Evolutionary conservation across 2,888 invertebrate species (phyloP), one percentile per base, ranked within the genome.

Genomic region (Acanthosepion lycidas): DNA sequence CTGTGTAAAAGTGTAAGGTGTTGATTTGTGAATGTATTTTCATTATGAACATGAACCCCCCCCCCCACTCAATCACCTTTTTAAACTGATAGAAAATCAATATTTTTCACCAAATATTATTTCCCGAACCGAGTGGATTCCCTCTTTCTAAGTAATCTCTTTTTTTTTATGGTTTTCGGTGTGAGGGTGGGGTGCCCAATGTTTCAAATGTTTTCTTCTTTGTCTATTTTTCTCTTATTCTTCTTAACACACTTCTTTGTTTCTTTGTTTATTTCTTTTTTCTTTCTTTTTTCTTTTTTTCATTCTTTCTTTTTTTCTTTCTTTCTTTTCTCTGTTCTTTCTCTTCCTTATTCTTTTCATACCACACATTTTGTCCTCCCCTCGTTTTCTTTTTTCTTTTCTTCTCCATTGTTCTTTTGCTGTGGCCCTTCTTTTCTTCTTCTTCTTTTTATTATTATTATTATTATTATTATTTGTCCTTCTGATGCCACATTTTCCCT

Each of bases 341-440:
- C 6, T 64, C 26, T 26, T 8, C 8, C 26, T 64, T 26, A 59
- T 59, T 1, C 23, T 59, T 26, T 20, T 20, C 0, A 23, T 59
- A 0, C 2, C 20, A 6, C 26, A 6, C 20, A 0, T 15, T 26
- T 20, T 59, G 4, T 3, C 6, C 0, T 23, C 20, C 4, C 6
- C 20, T 26, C 59, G 0, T 1, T 6, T 42, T 42, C 42, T 42
- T 6, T 23, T 6, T 64, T 26, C 5, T 5, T 64, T 6, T 28
- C 18, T 1, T 8, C 9, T n/a, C 12, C 8, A 9, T 8, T 78
- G 8, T 28, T 9, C 8, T 8, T 28, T 9, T 28, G 6, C 8
- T 8, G 42, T 42, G 3, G 3, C 42, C n/a, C 28, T 78, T n/a
- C n/a, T 9, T 78, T 78, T n/a, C 3, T n/a, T 28, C 28, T 28